phyloP scores from a whole-genome alignment of 2,888 invertebrate genomes.

The Asteroscopus sphinx region DNA sequence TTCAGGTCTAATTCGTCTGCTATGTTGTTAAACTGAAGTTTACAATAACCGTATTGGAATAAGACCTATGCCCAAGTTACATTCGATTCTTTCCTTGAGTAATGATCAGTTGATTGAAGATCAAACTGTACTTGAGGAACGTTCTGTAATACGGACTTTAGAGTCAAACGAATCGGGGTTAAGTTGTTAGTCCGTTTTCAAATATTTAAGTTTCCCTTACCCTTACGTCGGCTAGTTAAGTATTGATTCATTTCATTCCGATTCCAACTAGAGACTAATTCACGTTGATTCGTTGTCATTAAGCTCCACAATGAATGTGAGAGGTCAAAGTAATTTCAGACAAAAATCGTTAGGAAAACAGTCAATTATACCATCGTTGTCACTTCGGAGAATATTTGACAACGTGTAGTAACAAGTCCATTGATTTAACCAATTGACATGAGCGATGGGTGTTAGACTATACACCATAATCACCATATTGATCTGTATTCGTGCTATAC shows the following conservation, averaged over 20 bases:
- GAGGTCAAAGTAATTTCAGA: constrained; percentile 2
- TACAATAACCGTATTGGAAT: too few species aligned
- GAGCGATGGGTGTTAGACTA: neutral
- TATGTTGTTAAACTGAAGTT: too few species aligned
- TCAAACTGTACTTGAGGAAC: too few species aligned
- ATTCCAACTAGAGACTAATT: constrained; percentile 22
- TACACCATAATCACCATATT: too few species aligned
- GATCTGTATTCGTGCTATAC: too few species aligned
- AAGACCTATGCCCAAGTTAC: too few species aligned
- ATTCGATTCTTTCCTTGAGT: too few species aligned
- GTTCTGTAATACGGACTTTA: too few species aligned
- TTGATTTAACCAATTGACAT: constrained; percentile 6
- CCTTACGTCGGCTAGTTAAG: neutral
- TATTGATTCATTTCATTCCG: constrained; percentile 11
- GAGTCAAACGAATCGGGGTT: too few species aligned
- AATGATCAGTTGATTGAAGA: too few species aligned
- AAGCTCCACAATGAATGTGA: neutral
- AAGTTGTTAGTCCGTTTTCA: neutral
- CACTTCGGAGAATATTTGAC: constrained; percentile 16
- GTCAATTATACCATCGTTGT: neutral
- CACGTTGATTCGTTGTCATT: constrained; percentile 11
- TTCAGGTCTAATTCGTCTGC: too few species aligned
- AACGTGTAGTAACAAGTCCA: neutral
- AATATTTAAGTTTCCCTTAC: constrained; percentile 16
- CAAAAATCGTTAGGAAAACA: constrained; percentile 12